phyloP scores from a whole-genome alignment of 2,888 invertebrate genomes.

The Hoplodrina blanda region DNA sequence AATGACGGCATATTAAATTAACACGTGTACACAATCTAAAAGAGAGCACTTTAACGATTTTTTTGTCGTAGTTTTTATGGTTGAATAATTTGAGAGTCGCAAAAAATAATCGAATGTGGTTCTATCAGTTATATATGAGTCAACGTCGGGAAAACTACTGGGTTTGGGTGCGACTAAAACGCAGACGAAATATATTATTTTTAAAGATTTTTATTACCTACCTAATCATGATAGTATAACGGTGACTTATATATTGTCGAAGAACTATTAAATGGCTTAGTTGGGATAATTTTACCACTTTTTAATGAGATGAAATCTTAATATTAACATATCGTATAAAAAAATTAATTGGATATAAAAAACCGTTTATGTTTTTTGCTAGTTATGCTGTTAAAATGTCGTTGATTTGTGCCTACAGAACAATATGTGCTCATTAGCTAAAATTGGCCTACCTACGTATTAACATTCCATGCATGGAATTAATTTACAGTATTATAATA shows the following conservation, averaged over 20 bases:
- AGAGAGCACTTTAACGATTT: constrained; percentile 75
- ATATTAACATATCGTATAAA: constrained; percentile 11
- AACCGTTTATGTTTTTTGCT: background rate
- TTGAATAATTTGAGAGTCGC: constrained; percentile 62
- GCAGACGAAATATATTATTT: constrained; percentile 49
- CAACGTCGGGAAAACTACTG: constrained; percentile 63
- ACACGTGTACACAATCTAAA: constrained; percentile 81
- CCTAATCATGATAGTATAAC: constrained; percentile 40
- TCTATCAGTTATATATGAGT: constrained; percentile 61
- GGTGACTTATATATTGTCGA: constrained; percentile 36
- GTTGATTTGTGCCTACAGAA: background rate
- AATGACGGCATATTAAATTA: constrained; percentile 81
- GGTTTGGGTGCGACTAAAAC: constrained; percentile 45
- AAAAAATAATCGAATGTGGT: constrained; percentile 67
- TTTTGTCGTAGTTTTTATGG: constrained; percentile 69
- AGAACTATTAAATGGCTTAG: constrained; percentile 2
- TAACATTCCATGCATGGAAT: background rate
- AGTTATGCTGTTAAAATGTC: background rate
- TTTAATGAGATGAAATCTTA: constrained; percentile 15
- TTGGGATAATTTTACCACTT: constrained; percentile 23
- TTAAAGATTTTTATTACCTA: constrained; percentile 55
- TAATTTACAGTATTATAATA: background rate
- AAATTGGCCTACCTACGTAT: background rate
- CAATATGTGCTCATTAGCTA: background rate
- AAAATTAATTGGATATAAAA: constrained; percentile 12